A percentile compares a stretch with the other conserved stretches of the same genome.
Conservation (phyloP, 2,888 invertebrate species). For the Heliconius ismenius region DNA sequence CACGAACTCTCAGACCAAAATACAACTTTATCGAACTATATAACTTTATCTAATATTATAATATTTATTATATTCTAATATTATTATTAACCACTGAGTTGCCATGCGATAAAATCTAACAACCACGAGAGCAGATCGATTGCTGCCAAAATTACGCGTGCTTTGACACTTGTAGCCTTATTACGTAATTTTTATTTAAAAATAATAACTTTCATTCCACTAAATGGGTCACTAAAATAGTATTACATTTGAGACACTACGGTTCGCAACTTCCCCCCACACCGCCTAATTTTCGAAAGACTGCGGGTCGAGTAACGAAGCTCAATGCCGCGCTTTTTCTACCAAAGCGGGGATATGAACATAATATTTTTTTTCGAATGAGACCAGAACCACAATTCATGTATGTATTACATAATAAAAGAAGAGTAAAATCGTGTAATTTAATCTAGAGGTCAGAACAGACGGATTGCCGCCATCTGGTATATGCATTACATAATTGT, state of each 20-base stretch:
- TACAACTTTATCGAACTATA: background rate
- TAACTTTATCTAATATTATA: background rate
- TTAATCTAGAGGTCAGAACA: background rate
- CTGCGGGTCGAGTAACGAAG: background rate
- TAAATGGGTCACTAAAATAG: no score
- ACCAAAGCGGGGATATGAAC: background rate
- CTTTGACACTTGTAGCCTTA: background rate
- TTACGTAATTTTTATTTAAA: conserved; percentile 1
- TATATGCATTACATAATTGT: background rate
- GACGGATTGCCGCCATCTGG: background rate
- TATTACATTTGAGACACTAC: no score
- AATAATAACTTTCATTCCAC: background rate
- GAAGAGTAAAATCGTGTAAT: no score
- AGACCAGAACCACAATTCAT: background rate
- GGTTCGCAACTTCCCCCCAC: no score
- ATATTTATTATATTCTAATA: no score
- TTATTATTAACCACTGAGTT: background rate
- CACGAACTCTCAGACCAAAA: no score
- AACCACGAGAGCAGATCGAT: background rate
- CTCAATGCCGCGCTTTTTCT: background rate
- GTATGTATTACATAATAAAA: no score
- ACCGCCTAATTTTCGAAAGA: background rate
- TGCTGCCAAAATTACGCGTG: background rate
- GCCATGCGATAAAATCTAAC: background rate
- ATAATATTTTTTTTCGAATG: background rate